Percentiles rank a stretch among this genome's conserved stretches.
These are phyloP conservation scores for Lathronympha strigana DNA, from an alignment of 2,888 invertebrate genomes.

Conservation along the genomic window DNA sequence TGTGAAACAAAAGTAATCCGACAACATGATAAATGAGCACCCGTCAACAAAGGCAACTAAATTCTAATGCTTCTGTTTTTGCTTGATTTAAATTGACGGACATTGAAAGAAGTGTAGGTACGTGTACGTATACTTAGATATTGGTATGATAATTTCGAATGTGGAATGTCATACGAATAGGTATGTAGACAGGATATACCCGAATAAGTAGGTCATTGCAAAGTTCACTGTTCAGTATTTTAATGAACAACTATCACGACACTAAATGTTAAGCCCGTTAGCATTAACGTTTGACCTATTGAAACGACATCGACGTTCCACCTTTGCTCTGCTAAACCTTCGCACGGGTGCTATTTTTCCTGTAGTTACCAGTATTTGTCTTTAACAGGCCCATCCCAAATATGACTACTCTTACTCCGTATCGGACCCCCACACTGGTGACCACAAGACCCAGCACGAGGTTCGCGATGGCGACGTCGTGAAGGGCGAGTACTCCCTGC, in stretches of 20 bases:
- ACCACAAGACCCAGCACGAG: slow-evolving; percentile 81
- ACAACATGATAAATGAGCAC: slow-evolving; percentile 32
- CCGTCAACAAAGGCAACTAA: slow-evolving; percentile 31
- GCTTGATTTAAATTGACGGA: slow-evolving; percentile 7
- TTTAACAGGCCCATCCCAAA: slow-evolving; percentile 75
- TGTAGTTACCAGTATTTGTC: background rate
- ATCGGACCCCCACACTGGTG: slow-evolving; percentile 80
- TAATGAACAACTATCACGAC: slow-evolving; percentile 25
- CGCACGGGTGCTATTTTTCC: background rate
- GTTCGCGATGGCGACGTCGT: slow-evolving; percentile 77
- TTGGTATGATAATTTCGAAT: background rate
- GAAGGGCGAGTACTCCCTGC: slow-evolving; percentile 79
- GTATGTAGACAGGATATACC: background rate
- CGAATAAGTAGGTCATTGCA: slow-evolving; percentile 34
- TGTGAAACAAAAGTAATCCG: slow-evolving; percentile 38
- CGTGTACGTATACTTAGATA: too few relatives aligned
- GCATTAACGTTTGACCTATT: slow-evolving; percentile 35
- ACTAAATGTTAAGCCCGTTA: slow-evolving; percentile 30
- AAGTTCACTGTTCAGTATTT: slow-evolving; percentile 36
- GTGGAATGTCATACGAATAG: background rate
- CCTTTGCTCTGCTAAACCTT: slow-evolving; percentile 12
- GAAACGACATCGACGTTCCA: slow-evolving; percentile 19
- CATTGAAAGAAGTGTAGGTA: slow-evolving; percentile 3
- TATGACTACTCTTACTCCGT: slow-evolving; percentile 81
- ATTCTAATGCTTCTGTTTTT: slow-evolving; percentile 30